These are phyloP conservation scores for Drosophila neonasuta DNA, from an alignment of 2,888 invertebrate genomes.

Conservation along the genomic window DNA sequence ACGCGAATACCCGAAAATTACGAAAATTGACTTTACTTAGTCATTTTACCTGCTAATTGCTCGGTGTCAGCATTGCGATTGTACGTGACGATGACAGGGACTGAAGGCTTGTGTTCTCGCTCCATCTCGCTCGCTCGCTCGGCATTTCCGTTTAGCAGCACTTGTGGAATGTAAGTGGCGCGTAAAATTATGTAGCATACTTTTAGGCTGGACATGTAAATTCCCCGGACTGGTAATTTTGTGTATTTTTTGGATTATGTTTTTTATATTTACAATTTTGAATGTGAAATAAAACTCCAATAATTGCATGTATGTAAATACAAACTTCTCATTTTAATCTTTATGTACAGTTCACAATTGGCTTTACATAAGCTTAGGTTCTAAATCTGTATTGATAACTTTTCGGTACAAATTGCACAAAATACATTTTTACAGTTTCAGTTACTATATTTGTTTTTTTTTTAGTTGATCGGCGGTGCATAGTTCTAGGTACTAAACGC, in stretches of 20 bases:
- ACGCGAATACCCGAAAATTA: constrained; percentile 47
- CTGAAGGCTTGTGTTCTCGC: constrained; percentile 12
- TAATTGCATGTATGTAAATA: constrained; percentile 22
- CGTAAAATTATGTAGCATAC: constrained; percentile 6
- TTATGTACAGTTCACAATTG: constrained; percentile 57
- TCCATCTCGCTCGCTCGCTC: constrained; percentile 2
- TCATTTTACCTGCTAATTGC: constrained; percentile 60
- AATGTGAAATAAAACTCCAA: not conserved
- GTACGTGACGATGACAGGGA: constrained; percentile 57
- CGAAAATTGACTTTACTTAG: constrained; percentile 45
- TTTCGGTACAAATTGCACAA: constrained; percentile 58
- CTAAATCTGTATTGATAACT: constrained; percentile 44
- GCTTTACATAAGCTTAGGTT: constrained; percentile 37
- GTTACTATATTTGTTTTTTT: constrained; percentile 7
- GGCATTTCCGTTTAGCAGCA: constrained; percentile 43
- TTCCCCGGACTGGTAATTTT: too few relatives aligned
- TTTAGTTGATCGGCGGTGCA: constrained; percentile 41
- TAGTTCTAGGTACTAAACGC: constrained; percentile 26
- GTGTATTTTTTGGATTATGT: too few relatives aligned
- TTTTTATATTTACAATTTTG: too few relatives aligned
- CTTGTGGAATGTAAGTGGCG: constrained; percentile 6
- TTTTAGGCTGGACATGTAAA: too few relatives aligned
- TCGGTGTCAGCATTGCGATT: constrained; percentile 56
- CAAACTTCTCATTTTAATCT: constrained; percentile 47
- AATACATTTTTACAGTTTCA: constrained; percentile 31